A percentile compares a stretch with the other conserved stretches of the same genome.
Evolutionary conservation across 1,140 invertebrate species (phyloP).

Genomic region (Tetragnatha versicolor): DNA sequence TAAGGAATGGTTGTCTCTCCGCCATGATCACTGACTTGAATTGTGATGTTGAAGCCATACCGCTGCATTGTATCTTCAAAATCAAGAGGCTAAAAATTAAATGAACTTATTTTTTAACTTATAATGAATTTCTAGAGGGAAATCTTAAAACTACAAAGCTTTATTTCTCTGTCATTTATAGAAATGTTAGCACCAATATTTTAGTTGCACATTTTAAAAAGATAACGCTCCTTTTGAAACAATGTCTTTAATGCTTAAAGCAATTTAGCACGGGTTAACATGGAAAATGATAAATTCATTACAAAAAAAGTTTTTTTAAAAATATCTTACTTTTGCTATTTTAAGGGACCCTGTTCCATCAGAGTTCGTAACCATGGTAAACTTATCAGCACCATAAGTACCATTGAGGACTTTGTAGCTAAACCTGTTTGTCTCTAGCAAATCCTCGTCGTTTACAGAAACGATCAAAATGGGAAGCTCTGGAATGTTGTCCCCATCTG

Average conservation of each 20-base stretch:
- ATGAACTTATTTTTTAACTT: too few species aligned
- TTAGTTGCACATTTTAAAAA: too few species aligned
- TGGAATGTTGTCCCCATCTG: conserved; percentile 90
- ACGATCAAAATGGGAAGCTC: conserved; percentile 94
- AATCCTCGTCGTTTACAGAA: conserved; percentile 91
- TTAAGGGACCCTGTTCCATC: conserved; percentile 93
- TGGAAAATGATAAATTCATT: too few species aligned
- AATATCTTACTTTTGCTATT: conserved; percentile 83
- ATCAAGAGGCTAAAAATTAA: conserved; percentile 62
- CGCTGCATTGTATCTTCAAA: conserved; percentile 64
- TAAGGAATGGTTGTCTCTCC: conserved; percentile 95
- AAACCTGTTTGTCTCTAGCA: conserved; percentile 88
- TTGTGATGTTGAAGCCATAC: conserved; percentile 64
- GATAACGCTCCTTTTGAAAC: too few species aligned
- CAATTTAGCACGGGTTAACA: too few species aligned
- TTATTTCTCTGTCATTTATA: too few species aligned
- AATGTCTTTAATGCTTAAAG: too few species aligned
- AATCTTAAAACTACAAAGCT: too few species aligned
- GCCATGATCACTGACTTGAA: conserved; percentile 70
- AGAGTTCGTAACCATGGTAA: conserved; percentile 95
- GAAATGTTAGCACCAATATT: too few species aligned
- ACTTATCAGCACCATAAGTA: conserved; percentile 93
- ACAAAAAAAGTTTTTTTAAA: conserved; percentile 7
- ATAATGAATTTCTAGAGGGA: too few species aligned
- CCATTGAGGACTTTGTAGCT: conserved; percentile 95